Conservation (phyloP, 2,113 vertebrate genomes). For the Colaptes auratus region DNA sequence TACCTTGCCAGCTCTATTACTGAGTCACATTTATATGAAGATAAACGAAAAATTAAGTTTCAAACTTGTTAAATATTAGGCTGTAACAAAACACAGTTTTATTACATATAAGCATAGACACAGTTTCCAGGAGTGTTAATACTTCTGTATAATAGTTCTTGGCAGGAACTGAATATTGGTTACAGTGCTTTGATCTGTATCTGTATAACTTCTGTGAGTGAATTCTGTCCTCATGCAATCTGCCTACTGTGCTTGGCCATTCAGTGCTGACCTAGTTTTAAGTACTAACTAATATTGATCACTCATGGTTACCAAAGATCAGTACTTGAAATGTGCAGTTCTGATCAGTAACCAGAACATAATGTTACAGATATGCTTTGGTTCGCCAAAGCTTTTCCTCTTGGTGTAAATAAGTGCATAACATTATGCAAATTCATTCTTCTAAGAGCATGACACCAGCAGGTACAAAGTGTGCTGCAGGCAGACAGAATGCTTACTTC, state of each 20-base stretch:
- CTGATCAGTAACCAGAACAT: background rate
- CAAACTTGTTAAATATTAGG: background rate
- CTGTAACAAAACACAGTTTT: background rate
- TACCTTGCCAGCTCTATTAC: background rate
- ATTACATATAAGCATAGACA: background rate
- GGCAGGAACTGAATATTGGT: background rate
- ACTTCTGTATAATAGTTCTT: background rate
- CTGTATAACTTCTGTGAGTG: background rate
- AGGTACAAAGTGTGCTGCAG: slow-evolving; percentile 54
- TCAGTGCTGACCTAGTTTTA: background rate
- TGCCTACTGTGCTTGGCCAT: background rate
- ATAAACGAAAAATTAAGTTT: background rate
- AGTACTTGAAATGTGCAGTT: background rate
- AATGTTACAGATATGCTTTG: background rate
- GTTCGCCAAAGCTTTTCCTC: background rate
- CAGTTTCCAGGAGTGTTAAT: background rate
- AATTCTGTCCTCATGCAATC: background rate
- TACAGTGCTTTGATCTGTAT: background rate
- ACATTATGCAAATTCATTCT: slow-evolving; percentile 32
- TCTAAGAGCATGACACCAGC: background rate
- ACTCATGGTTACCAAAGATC: background rate
- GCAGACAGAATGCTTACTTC: slow-evolving; percentile 38
- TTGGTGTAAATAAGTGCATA: background rate
- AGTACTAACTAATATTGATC: background rate
- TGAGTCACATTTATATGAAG: background rate